phyloP scores from a whole-genome alignment of 2,888 invertebrate genomes.

The Coremacera marginata region DNA sequence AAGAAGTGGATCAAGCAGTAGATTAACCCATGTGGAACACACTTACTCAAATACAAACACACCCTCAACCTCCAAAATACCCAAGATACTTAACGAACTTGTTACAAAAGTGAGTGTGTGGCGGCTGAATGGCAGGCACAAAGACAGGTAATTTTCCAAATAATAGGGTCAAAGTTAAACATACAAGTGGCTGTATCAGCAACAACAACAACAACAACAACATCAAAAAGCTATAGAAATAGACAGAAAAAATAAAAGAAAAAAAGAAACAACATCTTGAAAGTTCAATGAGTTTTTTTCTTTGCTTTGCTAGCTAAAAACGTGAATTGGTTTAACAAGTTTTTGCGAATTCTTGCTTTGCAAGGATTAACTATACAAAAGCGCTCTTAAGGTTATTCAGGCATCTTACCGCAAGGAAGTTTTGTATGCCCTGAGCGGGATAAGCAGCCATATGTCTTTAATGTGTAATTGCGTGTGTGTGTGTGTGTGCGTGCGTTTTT shows the following conservation, averaged over 20 bases:
- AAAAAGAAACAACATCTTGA: constrained; percentile 39
- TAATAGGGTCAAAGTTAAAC: constrained; percentile 53
- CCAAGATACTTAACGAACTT: background rate
- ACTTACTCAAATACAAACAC: background rate
- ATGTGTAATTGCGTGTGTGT: constrained; percentile 5
- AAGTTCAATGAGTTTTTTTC: constrained; percentile 47
- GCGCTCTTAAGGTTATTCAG: background rate
- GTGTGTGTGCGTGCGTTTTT: constrained; percentile 6
- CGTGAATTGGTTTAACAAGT: constrained; percentile 36
- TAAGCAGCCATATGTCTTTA: constrained; percentile 6
- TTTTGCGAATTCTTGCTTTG: background rate
- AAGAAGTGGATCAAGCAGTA: constrained; percentile 39
- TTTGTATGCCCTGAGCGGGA: background rate
- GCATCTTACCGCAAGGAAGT: background rate
- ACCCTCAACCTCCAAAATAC: background rate
- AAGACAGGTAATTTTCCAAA: constrained; percentile 44
- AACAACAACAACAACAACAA: constrained; percentile 15
- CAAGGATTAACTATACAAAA: constrained; percentile 9
- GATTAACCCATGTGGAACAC: constrained; percentile 37
- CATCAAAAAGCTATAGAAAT: background rate
- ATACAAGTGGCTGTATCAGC: constrained; percentile 53
- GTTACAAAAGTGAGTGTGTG: background rate
- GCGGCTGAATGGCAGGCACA: constrained; percentile 1
- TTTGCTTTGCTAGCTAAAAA: constrained; percentile 14
- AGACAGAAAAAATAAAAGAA: background rate